phyloP scores from a whole-genome alignment of 1,140 invertebrate genomes.

The Aphis craccivora region DNA sequence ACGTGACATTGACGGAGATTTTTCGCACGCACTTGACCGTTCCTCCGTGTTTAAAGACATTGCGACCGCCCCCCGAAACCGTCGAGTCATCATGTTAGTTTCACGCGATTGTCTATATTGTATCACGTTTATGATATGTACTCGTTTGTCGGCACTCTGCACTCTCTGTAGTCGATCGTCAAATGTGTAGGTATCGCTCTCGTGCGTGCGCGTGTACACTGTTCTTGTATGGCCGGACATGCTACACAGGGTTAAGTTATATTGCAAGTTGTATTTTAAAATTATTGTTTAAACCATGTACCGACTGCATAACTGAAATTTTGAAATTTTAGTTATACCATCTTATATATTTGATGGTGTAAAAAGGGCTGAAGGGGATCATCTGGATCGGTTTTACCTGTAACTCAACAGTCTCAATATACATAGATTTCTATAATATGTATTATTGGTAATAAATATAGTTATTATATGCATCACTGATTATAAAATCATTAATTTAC shows the following conservation, averaged over 20 bases:
- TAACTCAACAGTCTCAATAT: too few relatives aligned
- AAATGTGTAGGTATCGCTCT: background rate
- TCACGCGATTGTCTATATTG: background rate
- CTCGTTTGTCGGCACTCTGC: background rate
- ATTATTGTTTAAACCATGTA: background rate
- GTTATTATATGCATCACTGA: too few relatives aligned
- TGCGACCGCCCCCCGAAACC: background rate
- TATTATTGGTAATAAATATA: too few relatives aligned
- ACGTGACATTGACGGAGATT: constrained; percentile 29
- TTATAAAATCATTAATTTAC: too few relatives aligned
- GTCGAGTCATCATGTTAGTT: constrained; percentile 21
- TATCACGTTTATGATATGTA: background rate
- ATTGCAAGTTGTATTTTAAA: background rate
- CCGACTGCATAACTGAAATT: background rate
- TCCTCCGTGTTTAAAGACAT: constrained; percentile 31
- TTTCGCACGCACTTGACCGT: constrained; percentile 45
- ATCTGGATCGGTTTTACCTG: background rate
- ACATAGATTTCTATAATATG: background rate
- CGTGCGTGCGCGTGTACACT: background rate
- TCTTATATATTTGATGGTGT: background rate
- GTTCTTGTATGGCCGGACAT: background rate
- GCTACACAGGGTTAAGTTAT: background rate
- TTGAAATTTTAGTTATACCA: background rate
- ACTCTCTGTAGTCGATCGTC: background rate
- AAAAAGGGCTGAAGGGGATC: background rate